These are phyloP conservation scores for Melitaea cinxia DNA, from an alignment of 1,140 invertebrate species.

Conservation along the genomic window DNA sequence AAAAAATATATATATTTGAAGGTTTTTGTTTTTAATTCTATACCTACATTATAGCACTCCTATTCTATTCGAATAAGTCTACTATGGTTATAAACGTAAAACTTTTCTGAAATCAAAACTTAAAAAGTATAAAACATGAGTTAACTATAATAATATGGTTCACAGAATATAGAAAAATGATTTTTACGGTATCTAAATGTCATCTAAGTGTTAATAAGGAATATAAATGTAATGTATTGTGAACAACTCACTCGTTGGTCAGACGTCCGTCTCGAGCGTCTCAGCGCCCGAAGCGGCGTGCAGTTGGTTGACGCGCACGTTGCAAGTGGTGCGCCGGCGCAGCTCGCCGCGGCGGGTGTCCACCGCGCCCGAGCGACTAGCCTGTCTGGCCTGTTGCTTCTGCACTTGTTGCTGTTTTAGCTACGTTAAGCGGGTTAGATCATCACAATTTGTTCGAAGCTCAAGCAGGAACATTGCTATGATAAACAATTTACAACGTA, in stretches of 20 bases:
- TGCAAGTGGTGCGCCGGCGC: conserved; percentile 94
- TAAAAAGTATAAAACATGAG: too few relatives aligned
- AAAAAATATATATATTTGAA: too few relatives aligned
- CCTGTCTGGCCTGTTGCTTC: conserved; percentile 55
- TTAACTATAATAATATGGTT: too few relatives aligned
- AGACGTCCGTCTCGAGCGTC: conserved; percentile 97
- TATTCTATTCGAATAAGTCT: too few relatives aligned
- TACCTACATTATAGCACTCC: too few relatives aligned
- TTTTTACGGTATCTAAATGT: not conserved
- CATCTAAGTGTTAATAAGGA: conserved; percentile 9
- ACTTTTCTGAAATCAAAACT: too few relatives aligned
- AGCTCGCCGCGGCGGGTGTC: conserved; percentile 73
- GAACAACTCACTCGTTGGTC: conserved; percentile 91
- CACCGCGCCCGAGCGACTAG: conserved; percentile 28
- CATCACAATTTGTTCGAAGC: not conserved
- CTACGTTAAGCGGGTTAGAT: conserved; percentile 35
- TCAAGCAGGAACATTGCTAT: not conserved
- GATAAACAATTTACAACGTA: not conserved
- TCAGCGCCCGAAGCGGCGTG: conserved; percentile 57
- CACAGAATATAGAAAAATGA: not conserved
- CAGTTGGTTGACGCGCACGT: conserved; percentile 78
- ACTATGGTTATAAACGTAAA: too few relatives aligned
- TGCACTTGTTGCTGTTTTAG: conserved; percentile 61
- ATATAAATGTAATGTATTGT: not conserved
- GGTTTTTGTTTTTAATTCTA: too few relatives aligned